phyloP scores from a whole-genome alignment of 2,113 vertebrate genomes.

The Pelecanoides urinatrix region DNA sequence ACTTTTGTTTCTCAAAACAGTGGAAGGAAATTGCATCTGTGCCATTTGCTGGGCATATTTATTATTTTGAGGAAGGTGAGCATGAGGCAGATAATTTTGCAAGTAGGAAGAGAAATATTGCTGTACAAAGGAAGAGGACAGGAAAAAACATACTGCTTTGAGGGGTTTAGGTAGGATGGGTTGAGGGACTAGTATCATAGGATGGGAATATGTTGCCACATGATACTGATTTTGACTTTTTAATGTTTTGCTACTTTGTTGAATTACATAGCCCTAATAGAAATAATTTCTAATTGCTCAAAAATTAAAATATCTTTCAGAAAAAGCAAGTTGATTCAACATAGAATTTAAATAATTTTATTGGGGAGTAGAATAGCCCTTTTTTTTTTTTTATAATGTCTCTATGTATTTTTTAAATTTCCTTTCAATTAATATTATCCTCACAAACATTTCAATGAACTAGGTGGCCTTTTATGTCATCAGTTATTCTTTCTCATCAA shows the following conservation, averaged over 20 bases:
- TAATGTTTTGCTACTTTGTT: not conserved
- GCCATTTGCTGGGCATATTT: not conserved
- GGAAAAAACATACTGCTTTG: not conserved
- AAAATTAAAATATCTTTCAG: not conserved
- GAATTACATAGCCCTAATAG: not conserved
- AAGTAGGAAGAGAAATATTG: not conserved
- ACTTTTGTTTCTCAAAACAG: not conserved
- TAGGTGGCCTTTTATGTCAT: not conserved
- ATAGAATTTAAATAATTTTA: not conserved
- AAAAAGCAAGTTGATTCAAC: not conserved
- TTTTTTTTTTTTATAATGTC: not conserved
- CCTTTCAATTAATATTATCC: not conserved
- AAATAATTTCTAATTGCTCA: not conserved
- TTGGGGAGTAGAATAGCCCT: accelerated
- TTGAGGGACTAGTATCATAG: not conserved
- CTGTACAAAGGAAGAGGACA: not conserved
- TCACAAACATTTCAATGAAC: not conserved
- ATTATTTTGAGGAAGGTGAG: not conserved
- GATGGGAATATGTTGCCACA: not conserved
- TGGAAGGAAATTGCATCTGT: not conserved
- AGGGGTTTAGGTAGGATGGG: not conserved
- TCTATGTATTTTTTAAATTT: not conserved
- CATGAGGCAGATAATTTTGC: not conserved
- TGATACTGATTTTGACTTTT: not conserved
- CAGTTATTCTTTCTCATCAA: not conserved